Percentiles rank a stretch among this genome's conserved stretches.
These are phyloP conservation scores for Zonotrichia leucophrys DNA, from an alignment of 2,113 vertebrate species.

Conservation along the genomic window DNA sequence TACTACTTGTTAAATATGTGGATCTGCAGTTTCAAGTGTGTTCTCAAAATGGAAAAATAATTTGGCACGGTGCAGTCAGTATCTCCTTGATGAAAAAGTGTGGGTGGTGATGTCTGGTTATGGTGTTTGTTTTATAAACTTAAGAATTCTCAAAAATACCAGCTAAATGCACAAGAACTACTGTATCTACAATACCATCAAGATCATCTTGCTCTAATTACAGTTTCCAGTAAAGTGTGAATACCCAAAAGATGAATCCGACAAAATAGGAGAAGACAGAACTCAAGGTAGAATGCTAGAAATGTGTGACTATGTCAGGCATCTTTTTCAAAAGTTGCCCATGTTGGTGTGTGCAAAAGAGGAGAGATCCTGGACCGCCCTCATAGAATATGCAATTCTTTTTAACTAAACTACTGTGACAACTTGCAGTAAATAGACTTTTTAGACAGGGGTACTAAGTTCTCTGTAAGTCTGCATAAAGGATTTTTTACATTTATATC, in stretches of 20 bases:
- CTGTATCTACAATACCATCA: neutral
- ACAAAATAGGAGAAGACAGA: neutral
- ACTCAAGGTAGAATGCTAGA: neutral
- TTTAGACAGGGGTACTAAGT: neutral
- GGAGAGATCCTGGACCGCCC: neutral
- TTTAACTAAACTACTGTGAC: neutral
- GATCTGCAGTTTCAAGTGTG: fast-evolving
- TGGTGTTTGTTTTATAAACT: neutral
- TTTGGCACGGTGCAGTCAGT: neutral
- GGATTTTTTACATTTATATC: neutral
- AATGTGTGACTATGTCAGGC: fast-evolving
- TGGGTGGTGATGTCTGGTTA: neutral
- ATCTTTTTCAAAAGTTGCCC: neutral
- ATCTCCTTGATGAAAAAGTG: neutral
- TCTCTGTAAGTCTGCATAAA: neutral
- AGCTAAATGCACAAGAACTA: neutral
- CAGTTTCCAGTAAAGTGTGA: neutral
- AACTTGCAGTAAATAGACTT: neutral
- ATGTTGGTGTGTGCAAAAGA: fast-evolving
- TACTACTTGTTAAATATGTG: neutral
- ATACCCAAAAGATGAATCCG: neutral
- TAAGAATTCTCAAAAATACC: neutral
- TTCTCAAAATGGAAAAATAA: neutral
- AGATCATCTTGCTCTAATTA: neutral
- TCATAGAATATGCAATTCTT: neutral